Evolutionary conservation across 2,797 vertebrate species (phyloP).

Genomic region (Pseudopleuronectes americanus): DNA sequence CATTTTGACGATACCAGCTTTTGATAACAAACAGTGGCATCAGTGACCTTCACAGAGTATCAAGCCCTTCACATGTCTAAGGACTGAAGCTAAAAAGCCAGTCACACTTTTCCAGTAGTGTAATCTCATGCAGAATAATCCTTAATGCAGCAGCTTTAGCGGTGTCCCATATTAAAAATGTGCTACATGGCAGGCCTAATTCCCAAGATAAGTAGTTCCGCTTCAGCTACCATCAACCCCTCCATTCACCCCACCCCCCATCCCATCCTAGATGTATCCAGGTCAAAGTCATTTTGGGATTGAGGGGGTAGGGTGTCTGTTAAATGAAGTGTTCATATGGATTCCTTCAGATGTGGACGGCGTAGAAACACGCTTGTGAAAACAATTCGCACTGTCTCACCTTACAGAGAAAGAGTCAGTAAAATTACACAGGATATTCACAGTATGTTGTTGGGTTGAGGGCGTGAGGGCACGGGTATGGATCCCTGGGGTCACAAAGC

Average conservation of each 20-base stretch:
- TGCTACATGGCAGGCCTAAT: constrained; percentile 40
- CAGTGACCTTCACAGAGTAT: not conserved
- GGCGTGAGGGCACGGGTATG: too few species aligned
- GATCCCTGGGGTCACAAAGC: constrained; percentile 1
- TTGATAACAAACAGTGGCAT: not conserved
- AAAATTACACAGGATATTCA: constrained; percentile 1
- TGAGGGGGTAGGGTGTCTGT: not conserved
- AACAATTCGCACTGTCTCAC: not conserved
- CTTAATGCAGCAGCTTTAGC: constrained; percentile 18
- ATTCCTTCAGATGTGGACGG: too few species aligned
- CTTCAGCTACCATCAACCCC: constrained; percentile 12
- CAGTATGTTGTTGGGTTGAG: not conserved
- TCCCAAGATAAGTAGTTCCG: constrained; percentile 48
- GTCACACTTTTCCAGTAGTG: not conserved
- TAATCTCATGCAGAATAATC: constrained; percentile 31
- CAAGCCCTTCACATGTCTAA: not conserved
- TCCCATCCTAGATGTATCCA: constrained; percentile 22
- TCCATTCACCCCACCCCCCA: not conserved
- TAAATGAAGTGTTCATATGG: too few species aligned
- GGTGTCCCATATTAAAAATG: constrained; percentile 43
- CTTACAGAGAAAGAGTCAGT: not conserved
- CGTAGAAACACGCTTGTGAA: not conserved
- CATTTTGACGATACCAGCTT: not conserved
- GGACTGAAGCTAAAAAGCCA: not conserved
- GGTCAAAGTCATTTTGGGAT: constrained; percentile 25